Evolutionary conservation across 1,140 invertebrate species (phyloP), one percentile per base, ranked within the genome.

Genomic region (Heliconius hewitsoni): DNA sequence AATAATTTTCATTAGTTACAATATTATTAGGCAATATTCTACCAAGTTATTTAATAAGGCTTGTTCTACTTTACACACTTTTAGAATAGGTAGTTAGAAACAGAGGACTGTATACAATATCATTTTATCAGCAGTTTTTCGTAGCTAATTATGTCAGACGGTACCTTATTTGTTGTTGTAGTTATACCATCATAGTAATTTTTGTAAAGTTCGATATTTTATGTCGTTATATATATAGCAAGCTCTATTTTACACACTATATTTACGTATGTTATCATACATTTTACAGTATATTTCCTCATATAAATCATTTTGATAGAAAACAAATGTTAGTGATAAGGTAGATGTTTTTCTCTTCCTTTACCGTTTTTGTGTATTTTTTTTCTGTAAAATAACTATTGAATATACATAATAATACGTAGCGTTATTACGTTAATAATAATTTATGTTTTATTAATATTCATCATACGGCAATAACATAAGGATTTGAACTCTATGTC

Each of bases 1-100:
- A 66, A 66, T 66, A 66, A 66, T 66, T 66, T 66, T 66, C 9
- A 66, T 30, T 66, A 66, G 60, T 16, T 66, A 66, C 27, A 37
- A 37, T 0, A n/a, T 27, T 11, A 30, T 66, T 66, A 27, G 27
- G 27, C 60, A 30, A 66, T 66, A 66, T 66, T 30, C 4, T 30
- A 30, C 13, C 27, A 66, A 66, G n/a, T 23, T 19, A 23, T 23
- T 57, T 57, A 57, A 27, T 66, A 66, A 66, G 60, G 60, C 60
- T 66, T 27, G 3, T 23, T 66, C 0, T 66, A 66, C 60, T 16
- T 30, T 66, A 30, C n/a, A 23, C n/a, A 57, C 3, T 19, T 60
- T 23, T 23, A 27, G n/a, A 60, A 23, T 60, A 52, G 42, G 13
- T 3, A 46, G 13, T 13, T 46, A 5, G 16, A 5, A 46, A 46